These are phyloP conservation scores for Drosophila trapezifrons DNA, from an alignment of 1,140 invertebrate genomes.

Conservation along the genomic window DNA sequence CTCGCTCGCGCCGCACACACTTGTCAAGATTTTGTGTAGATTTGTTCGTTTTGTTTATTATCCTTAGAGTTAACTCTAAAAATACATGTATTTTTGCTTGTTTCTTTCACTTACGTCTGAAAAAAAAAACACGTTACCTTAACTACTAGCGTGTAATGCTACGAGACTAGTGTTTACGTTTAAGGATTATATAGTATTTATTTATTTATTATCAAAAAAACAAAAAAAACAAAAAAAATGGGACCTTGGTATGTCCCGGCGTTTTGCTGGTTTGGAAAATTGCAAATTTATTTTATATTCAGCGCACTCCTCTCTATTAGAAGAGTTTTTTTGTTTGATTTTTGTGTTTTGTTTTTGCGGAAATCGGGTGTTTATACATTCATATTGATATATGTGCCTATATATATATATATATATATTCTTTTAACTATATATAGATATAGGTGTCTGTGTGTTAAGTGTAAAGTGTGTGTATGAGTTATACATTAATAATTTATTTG, in stretches of 20 bases:
- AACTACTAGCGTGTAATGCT: constrained; percentile 62
- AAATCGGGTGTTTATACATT: constrained; percentile 45
- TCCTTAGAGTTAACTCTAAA: constrained; percentile 22
- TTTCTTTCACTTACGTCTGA: constrained; percentile 42
- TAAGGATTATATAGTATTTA: constrained; percentile 32
- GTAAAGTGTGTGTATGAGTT: constrained; percentile 27
- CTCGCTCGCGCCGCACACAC: not conserved
- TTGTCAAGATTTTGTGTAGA: not conserved
- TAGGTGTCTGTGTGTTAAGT: constrained; percentile 19
- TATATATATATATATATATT: constrained; percentile 12
- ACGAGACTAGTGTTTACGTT: constrained; percentile 68
- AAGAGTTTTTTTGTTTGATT: not conserved
- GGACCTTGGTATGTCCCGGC: constrained; percentile 11
- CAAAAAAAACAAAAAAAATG: constrained; percentile 53
- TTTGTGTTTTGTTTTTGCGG: constrained; percentile 21
- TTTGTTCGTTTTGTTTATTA: constrained; percentile 25
- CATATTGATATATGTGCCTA: constrained; percentile 24
- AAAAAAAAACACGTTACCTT: constrained; percentile 64
- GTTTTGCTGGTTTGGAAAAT: constrained; percentile 43
- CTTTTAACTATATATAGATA: constrained; percentile 28
- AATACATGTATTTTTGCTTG: constrained; percentile 44
- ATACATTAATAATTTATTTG: constrained; percentile 50
- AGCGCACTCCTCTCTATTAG: constrained; percentile 24
- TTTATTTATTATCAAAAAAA: constrained; percentile 23
- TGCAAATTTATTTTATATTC: constrained; percentile 47